Evolutionary conservation across 2,113 vertebrate species (phyloP).

Genomic region (Corythoichthys intestinalis): DNA sequence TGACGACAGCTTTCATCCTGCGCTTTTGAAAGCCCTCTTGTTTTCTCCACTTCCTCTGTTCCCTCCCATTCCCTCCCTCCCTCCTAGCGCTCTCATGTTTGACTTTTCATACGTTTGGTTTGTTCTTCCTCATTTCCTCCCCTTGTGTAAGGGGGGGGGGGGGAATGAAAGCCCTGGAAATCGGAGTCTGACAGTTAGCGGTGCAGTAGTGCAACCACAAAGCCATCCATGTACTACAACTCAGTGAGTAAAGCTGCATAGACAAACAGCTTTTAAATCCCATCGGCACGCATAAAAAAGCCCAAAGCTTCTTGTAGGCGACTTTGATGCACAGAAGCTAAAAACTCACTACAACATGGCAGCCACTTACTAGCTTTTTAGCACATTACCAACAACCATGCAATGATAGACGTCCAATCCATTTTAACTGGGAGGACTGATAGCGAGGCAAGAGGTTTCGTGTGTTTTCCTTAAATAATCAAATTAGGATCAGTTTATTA

Average conservation of each 20-base stretch:
- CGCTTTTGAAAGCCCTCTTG: slow-evolving; percentile 75
- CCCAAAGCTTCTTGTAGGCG: not conserved
- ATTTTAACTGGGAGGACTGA: too few species aligned
- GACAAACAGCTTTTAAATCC: slow-evolving; percentile 46
- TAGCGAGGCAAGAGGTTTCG: too few species aligned
- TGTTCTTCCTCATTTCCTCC: slow-evolving; percentile 69
- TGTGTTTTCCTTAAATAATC: too few species aligned
- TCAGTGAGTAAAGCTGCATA: slow-evolving; percentile 51
- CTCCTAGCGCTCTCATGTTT: slow-evolving; percentile 58
- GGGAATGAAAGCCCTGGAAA: slow-evolving; percentile 60
- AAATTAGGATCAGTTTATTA: too few species aligned
- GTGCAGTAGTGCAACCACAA: slow-evolving; percentile 24
- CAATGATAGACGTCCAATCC: too few species aligned
- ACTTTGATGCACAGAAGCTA: not conserved
- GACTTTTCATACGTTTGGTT: slow-evolving; percentile 72
- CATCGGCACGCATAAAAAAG: slow-evolving; percentile 46
- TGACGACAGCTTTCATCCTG: slow-evolving; percentile 73
- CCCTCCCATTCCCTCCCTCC: slow-evolving; percentile 36
- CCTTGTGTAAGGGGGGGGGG: slow-evolving; percentile 67
- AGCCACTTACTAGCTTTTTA: not conserved
- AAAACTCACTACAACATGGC: not conserved
- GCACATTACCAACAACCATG: not conserved
- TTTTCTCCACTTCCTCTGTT: slow-evolving; percentile 71
- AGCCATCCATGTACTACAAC: slow-evolving; percentile 59
- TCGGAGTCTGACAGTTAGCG: slow-evolving; percentile 53